These are phyloP conservation scores for Clarias pachynema DNA, from an alignment of 2,797 vertebrate genomes.

Conservation along the genomic window DNA sequence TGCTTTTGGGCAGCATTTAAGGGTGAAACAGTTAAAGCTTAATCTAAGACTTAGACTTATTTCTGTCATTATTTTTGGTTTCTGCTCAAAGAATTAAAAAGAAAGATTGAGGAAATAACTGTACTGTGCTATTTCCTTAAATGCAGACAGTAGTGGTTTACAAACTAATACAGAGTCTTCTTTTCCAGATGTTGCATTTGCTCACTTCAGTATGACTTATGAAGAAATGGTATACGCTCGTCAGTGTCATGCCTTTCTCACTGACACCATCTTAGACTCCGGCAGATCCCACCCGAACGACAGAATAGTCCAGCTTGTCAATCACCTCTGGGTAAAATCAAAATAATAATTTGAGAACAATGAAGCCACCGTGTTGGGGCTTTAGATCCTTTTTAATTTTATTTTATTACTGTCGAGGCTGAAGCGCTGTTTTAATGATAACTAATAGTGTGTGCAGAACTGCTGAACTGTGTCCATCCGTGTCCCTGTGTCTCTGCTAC, in stretches of 20 bases:
- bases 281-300: not conserved
- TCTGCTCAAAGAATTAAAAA: not conserved
- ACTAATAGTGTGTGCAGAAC: not conserved
- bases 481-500: conserved; percentile 13
- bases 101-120: not conserved
- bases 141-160: not conserved
- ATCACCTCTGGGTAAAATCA: conserved; percentile 11
- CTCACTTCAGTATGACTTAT: conserved; percentile 66
- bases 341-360: not conserved
- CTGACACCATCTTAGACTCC: conserved; percentile 69
- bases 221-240: conserved; percentile 70
- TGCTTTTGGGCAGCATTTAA: not conserved
- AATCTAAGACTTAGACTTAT: not conserved
- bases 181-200: conserved; percentile 66
- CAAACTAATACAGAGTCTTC: not conserved
- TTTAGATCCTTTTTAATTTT: not conserved
- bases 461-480: not conserved
- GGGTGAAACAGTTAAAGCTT: not conserved
- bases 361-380: not conserved
- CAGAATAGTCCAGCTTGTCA: not conserved
- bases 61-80: not conserved
- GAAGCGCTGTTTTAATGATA: not conserved
- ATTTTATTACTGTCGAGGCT: not conserved
- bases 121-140: not conserved
- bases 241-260: conserved; percentile 70